A percentile compares a stretch with the other conserved stretches of the same genome.
These are phyloP conservation scores for Rhinopithecus roxellana DNA, from an alignment of 2,113 vertebrate genomes.

Conservation along the genomic window DNA sequence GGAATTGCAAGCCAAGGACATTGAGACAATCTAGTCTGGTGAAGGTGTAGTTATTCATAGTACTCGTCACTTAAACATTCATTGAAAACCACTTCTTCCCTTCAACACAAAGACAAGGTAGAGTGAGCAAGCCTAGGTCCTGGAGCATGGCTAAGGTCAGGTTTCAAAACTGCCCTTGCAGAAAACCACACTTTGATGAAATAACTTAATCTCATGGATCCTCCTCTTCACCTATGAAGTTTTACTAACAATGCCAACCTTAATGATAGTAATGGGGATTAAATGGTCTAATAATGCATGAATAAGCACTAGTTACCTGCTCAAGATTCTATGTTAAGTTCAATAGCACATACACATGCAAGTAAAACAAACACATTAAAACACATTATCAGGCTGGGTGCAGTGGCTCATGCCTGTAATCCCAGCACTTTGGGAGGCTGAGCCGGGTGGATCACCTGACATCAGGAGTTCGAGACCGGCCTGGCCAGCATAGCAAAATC, in stretches of 20 bases:
- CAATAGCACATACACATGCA: background rate
- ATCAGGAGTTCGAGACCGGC: no score
- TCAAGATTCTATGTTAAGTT: background rate
- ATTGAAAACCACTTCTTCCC: no score
- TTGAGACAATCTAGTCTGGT: no score
- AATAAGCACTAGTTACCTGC: background rate
- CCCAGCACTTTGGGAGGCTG: no score
- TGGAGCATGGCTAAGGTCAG: no score
- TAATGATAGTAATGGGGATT: background rate
- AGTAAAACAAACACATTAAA: background rate
- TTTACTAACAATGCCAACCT: background rate
- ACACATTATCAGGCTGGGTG: no score
- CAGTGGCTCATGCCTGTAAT: no score
- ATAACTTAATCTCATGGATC: background rate
- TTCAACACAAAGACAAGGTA: background rate
- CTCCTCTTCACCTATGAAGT: background rate
- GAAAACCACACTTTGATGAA: background rate
- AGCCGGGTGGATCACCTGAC: no score
- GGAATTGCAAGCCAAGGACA: background rate
- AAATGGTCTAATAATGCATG: background rate
- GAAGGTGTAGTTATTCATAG: rapidly evolving
- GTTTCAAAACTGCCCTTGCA: background rate
- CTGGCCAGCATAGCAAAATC: no score
- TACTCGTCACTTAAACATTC: background rate
- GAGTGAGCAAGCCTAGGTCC: no score